A percentile compares a stretch with the other conserved stretches of the same genome.
Conservation (phyloP, 2,888 invertebrate species). For the Pristionchus arcanus region DNA sequence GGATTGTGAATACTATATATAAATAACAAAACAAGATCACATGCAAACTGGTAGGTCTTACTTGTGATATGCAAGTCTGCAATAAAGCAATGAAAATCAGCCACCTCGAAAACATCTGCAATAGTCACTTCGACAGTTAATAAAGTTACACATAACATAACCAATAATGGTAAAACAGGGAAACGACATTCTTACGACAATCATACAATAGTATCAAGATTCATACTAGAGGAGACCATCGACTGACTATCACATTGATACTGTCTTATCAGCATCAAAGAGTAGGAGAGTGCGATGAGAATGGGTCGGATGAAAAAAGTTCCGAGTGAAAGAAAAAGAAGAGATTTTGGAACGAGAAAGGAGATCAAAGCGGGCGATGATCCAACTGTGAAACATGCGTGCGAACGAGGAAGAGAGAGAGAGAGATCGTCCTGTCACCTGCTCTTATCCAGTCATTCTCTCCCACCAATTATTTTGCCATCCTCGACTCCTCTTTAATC, state of each 20-base stretch:
- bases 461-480: not conserved
- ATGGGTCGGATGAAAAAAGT: not conserved
- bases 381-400: constrained; percentile 16
- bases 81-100: not conserved
- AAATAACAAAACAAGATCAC: not conserved
- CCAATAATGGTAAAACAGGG: not conserved
- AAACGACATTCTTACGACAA: not conserved
- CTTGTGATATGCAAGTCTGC: not conserved
- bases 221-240: not conserved
- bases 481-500: not conserved
- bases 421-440: not conserved
- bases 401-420: not conserved
- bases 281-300: not conserved
- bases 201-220: not conserved
- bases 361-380: not conserved
- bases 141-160: no score
- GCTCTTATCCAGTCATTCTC: not conserved
- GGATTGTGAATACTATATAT: not conserved
- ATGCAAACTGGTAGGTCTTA: not conserved
- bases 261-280: not conserved
- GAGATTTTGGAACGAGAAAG: not conserved
- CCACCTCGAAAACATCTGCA: not conserved
- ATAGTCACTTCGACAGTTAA: not conserved
- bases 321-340: not conserved
- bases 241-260: not conserved